A percentile compares a stretch with the other conserved stretches of the same genome.
Conservation (phyloP, 2,797 vertebrate species). For the Scarus forsteni region DNA sequence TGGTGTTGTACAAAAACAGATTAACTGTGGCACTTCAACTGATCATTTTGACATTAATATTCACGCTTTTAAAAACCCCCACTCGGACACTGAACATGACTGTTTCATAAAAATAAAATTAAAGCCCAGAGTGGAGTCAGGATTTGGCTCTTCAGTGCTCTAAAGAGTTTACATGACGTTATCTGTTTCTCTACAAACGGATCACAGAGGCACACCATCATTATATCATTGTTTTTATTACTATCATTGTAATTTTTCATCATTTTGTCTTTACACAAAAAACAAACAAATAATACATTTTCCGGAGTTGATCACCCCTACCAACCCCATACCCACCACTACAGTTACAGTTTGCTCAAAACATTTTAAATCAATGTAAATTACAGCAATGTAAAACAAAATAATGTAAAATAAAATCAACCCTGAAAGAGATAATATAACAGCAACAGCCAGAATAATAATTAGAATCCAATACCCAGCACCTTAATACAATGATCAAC, state of each 20-base stretch:
- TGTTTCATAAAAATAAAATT: too few relatives aligned
- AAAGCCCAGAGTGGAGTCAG: too few relatives aligned
- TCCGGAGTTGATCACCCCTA: conserved; percentile 79
- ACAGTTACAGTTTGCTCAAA: conserved; percentile 84
- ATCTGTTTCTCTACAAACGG: conserved; percentile 9
- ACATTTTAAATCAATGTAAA: conserved; percentile 86
- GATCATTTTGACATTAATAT: too few relatives aligned
- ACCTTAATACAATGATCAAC: conserved; percentile 86
- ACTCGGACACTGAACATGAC: too few relatives aligned
- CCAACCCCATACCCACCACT: conserved; percentile 81
- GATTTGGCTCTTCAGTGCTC: too few relatives aligned
- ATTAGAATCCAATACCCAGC: conserved; percentile 87
- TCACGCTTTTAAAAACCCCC: too few relatives aligned
- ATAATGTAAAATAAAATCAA: conserved; percentile 85
- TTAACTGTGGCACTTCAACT: too few relatives aligned
- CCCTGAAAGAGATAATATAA: conserved; percentile 86
- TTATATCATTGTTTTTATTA: conserved; percentile 89
- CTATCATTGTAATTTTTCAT: conserved; percentile 88
- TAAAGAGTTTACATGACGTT: too few relatives aligned
- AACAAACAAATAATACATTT: conserved; percentile 79
- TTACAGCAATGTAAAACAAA: conserved; percentile 88
- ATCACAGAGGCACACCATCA: conserved; percentile 52
- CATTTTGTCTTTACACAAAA: conserved; percentile 86
- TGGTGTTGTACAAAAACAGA: too few relatives aligned
- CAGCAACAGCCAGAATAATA: conserved; percentile 84